Evolutionary conservation across 2,797 vertebrate genomes (phyloP).

Genomic region (Pampus argenteus): DNA sequence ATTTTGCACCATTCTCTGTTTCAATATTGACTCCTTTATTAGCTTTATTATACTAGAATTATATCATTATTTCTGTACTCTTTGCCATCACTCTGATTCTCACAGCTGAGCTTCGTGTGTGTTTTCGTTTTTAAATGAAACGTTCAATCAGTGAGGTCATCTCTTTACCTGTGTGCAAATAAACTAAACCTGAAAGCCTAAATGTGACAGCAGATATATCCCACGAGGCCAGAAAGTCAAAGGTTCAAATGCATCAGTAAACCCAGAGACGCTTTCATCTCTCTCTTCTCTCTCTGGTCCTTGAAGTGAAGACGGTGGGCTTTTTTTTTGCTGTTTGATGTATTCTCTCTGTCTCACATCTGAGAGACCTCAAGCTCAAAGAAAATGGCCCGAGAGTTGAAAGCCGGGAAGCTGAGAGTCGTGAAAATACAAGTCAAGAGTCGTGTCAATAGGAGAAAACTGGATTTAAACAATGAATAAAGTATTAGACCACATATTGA

Average conservation of each 20-base stretch:
- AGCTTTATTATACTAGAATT: not conserved
- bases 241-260: slow-evolving; percentile 34
- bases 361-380: slow-evolving; percentile 40
- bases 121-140: not conserved
- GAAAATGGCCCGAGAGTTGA: slow-evolving; percentile 31
- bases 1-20: not conserved
- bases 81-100: not conserved
- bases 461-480: not conserved
- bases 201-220: slow-evolving; percentile 12
- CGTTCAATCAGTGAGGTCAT: not conserved
- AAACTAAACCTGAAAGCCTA: not conserved
- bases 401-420: slow-evolving; percentile 7
- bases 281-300: slow-evolving; percentile 4
- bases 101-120: not conserved
- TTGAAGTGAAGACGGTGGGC: slow-evolving; percentile 44
- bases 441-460: slow-evolving; percentile 11
- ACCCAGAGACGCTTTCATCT: slow-evolving; percentile 36
- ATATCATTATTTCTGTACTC: not conserved
- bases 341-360: slow-evolving; percentile 38
- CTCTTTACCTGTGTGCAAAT: not conserved
- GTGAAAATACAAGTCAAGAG: slow-evolving; percentile 15
- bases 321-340: slow-evolving; percentile 55
- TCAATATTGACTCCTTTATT: not conserved
- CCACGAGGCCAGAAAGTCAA: slow-evolving; percentile 22
- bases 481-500: not conserved